A percentile compares a stretch with the other conserved stretches of the same genome.
Conservation (phyloP, 2,888 invertebrate genomes). For the Leptinotarsa rubiginosa region DNA sequence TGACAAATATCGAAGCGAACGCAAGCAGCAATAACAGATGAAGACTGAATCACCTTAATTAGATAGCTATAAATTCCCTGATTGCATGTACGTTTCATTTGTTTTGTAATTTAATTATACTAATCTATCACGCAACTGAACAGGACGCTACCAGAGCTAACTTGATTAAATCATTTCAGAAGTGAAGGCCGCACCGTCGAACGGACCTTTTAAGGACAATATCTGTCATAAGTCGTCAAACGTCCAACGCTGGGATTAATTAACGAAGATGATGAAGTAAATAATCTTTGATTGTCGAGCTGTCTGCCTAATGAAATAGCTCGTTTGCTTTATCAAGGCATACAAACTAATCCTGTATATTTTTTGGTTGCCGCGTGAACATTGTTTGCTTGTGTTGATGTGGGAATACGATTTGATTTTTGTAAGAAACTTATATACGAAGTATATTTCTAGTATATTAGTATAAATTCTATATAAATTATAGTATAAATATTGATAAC, state of each 20-base stretch:
- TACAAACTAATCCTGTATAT: not conserved
- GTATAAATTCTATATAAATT: too few species aligned
- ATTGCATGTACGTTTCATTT: conserved; percentile 34
- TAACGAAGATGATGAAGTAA: conserved; percentile 10
- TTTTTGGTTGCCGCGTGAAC: not conserved
- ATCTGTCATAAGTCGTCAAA: conserved; percentile 9
- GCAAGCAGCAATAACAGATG: conserved; percentile 15
- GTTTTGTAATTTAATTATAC: conserved; percentile 36
- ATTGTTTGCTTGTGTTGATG: too few species aligned
- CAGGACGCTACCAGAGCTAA: conserved; percentile 11
- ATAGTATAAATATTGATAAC: too few species aligned
- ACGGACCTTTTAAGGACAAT: conserved; percentile 13
- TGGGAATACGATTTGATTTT: too few species aligned
- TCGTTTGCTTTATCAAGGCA: not conserved
- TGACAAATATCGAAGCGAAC: conserved; percentile 24
- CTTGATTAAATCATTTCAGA: conserved; percentile 30
- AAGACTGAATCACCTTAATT: conserved; percentile 31
- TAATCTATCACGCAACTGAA: conserved; percentile 24
- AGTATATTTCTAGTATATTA: too few species aligned
- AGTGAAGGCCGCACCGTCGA: conserved; percentile 1
- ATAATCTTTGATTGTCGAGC: not conserved
- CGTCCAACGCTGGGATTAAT: not conserved
- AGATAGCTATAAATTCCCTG: conserved; percentile 27
- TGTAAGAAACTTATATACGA: too few species aligned
- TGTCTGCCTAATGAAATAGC: not conserved